Percentiles rank a stretch among this genome's conserved stretches.
phyloP scores from a whole-genome alignment of 2,113 vertebrate genomes.

The Amia ocellicauda region DNA sequence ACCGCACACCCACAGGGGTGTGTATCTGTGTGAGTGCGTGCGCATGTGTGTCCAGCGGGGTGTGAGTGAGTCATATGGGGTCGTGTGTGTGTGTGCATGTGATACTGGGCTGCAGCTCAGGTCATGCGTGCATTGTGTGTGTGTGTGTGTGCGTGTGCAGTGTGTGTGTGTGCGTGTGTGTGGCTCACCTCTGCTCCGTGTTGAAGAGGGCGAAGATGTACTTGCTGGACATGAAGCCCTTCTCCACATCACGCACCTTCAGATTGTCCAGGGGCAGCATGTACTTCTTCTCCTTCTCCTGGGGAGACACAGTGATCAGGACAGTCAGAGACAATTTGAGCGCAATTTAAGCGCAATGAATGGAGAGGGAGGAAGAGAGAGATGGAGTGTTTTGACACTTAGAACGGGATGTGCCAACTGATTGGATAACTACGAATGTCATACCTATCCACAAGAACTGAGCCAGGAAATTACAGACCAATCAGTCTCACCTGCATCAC shows the following conservation, averaged over 20 bases:
- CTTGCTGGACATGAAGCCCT: constrained; percentile 83
- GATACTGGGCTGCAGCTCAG: no score
- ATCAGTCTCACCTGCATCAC: no score
- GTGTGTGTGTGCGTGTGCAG: background rate
- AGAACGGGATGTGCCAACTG: no score
- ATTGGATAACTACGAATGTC: no score
- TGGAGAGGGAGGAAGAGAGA: no score
- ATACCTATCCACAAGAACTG: no score
- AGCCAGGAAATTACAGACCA: no score
- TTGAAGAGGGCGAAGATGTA: constrained; percentile 77
- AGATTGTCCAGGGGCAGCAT: constrained; percentile 87
- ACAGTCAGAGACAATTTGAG: background rate
- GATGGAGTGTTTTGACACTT: no score
- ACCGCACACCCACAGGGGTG: background rate
- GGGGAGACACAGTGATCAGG: constrained; percentile 19
- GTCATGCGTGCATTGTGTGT: no score
- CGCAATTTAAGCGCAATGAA: background rate
- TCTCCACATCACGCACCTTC: constrained; percentile 78
- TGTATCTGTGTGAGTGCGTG: constrained; percentile 2
- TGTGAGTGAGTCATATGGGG: no score
- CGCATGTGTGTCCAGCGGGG: background rate
- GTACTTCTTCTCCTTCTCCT: constrained; percentile 95
- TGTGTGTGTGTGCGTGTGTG: background rate
- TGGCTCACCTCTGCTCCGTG: constrained; percentile 77
- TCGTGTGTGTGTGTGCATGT: background rate